phyloP scores from a whole-genome alignment of 2,797 vertebrate species.

The Craterocephalus amniculus region DNA sequence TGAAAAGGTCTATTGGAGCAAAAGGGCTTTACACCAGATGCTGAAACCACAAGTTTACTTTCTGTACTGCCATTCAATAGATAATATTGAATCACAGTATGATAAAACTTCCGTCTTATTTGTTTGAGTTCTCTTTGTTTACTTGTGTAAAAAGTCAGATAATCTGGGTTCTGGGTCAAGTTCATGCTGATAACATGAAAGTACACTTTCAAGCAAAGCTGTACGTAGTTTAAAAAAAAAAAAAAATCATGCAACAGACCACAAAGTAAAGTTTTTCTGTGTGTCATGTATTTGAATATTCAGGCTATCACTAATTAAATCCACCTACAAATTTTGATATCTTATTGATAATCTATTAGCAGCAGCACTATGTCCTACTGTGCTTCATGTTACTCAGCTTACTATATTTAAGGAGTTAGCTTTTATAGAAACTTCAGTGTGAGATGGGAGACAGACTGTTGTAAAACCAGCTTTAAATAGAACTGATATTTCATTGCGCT shows the following conservation, averaged over 20 bases:
- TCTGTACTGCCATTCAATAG: not conserved
- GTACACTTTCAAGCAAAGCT: not conserved
- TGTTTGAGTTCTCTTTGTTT: not conserved
- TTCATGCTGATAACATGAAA: not conserved
- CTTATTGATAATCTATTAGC: slow-evolving; percentile 25
- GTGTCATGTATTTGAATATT: slow-evolving; percentile 27
- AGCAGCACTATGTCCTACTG: slow-evolving; percentile 14
- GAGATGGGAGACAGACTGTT: slow-evolving; percentile 7
- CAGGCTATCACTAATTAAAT: slow-evolving; percentile 19
- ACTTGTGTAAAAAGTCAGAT: not conserved
- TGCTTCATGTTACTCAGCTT: not conserved
- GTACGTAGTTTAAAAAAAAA: not conserved
- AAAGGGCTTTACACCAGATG: not conserved
- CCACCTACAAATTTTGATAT: slow-evolving; percentile 21
- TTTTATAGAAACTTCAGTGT: slow-evolving; percentile 2
- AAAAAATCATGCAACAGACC: not conserved
- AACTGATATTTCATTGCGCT: slow-evolving; percentile 14
- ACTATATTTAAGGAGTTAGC: slow-evolving; percentile 19
- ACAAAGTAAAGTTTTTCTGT: not conserved
- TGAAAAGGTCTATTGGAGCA: not conserved
- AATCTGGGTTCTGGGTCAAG: not conserved
- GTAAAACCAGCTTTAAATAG: not conserved
- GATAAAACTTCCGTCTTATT: not conserved
- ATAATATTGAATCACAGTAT: not conserved
- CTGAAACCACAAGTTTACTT: not conserved